Evolutionary conservation across 53 echinoderm and acorn worm species (phyloP), one percentile per base, ranked within the genome.

Genomic region (Antedon mediterranea): DNA sequence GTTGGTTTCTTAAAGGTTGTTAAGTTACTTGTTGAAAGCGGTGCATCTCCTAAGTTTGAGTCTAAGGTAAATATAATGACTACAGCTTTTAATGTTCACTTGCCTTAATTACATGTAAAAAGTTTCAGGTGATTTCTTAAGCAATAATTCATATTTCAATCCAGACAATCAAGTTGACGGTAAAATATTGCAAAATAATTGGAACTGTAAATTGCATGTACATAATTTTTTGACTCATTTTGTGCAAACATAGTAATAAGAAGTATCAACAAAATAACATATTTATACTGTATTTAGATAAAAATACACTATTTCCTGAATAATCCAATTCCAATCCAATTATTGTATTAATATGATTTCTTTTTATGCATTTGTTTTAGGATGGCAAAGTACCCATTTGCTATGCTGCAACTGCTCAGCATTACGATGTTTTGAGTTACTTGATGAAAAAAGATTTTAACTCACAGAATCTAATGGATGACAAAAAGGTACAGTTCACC

Each of bases 1-100:
- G 91, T 91, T 33, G 95, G 95, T 20, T 95, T 81, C 82, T 83
- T 89, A 32, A 89, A 91, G 71, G 95, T 95, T n/a, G 95, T 95
- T 7, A 95, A 87, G 28, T 71, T 91, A 14, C 76, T 95, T 42
- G 85, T 95, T 31, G 95, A 95, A 23, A 87, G 87, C 32, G 95
- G 91, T 30, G 91, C 85, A 30, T 91, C 91, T 30, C 91, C 91
- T 4, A 95, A 91, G 74, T 87, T 91, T 85, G 95, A 95, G 73
- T 91, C 91, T 4, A 95, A 95, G 85, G 90, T 90, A 32, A 44
- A 75, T 57, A n/a, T n/a, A n/a, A n/a, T n/a, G n/a, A n/a, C n/a
- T n/a, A n/a, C n/a, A n/a, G n/a, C n/a, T n/a, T n/a, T n/a, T n/a
- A n/a, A n/a, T n/a, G n/a, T n/a, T n/a, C n/a, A n/a, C n/a, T n/a